These are phyloP conservation scores for Ommatoiulus sabulosus DNA, from an alignment of 2,888 invertebrate species.

Conservation along the genomic window DNA sequence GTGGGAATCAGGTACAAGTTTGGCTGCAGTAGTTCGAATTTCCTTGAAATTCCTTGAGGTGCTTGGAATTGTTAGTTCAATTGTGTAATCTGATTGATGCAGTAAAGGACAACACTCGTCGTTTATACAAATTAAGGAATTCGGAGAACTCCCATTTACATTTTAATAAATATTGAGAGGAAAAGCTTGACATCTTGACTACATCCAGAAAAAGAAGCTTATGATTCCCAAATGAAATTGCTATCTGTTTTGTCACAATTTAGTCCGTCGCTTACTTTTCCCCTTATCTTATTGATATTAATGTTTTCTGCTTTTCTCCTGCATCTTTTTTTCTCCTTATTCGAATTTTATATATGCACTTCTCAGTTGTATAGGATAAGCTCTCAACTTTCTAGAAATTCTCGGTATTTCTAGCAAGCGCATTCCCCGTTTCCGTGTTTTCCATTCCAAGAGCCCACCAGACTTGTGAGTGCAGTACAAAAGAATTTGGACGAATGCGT, in stretches of 20 bases:
- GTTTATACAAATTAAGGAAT: too few relatives aligned
- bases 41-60: too few relatives aligned
- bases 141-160: too few relatives aligned
- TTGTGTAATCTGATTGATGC: too few relatives aligned
- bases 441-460: neutral
- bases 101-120: too few relatives aligned
- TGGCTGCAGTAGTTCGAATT: too few relatives aligned
- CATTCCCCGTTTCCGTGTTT: neutral
- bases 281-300: neutral
- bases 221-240: neutral
- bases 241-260: neutral
- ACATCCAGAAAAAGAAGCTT: neutral
- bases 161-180: too few relatives aligned
- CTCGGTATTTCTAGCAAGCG: neutral
- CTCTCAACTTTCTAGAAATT: neutral
- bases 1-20: too few relatives aligned
- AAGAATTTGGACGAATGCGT: neutral
- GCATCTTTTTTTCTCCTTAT: neutral
- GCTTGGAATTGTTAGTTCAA: too few relatives aligned
- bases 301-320: neutral
- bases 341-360: neutral
- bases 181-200: too few relatives aligned
- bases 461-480: neutral
- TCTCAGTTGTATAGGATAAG: constrained; percentile 30
- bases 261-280: neutral